Base-by-base conservation (phyloP, 2,113 vertebrate genomes). In the Malurus alboscapulatus region DNA sequence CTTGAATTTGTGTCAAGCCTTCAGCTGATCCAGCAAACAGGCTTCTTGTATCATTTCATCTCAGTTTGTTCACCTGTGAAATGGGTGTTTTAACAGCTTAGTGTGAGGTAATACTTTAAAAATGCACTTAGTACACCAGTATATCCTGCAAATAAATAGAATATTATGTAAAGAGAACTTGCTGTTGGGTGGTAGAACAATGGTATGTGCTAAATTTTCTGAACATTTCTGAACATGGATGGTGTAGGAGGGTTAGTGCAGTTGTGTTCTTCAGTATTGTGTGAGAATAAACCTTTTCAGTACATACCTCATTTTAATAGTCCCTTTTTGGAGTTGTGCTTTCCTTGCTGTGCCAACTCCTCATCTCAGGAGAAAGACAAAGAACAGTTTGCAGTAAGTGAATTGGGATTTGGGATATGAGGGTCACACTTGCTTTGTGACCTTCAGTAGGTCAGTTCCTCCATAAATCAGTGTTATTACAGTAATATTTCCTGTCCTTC, bases 401-500 rank as follows among this genome's bases (percentile, higher is more conserved):
- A 44, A 2, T 55, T 93, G 83, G 48, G 59, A 88, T 90, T 88
- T 0, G 0, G 40, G 69, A 94, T 57, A 90, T 48, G 1, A 1
- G 62, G 77, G 63, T 94, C 91, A 79, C 72, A 25, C 51, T 94
- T 85, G 71, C 78, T 94, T 81, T 74, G 44, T 88, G 79, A 86
- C 93, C 90, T 94, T 79, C 51, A 63, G 24, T 69, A 85, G 93
- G 93, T 95, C 87, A 80, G 63, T 95, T 90, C 75, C 59, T 91
- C 59, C 78, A 66, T 94, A 92, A 89, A 92, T 96, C 91, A 87
- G 77, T 45, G 29, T 95, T 92, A 95, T 88, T 89, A 90, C 89
- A 79, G 82, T 94, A 94, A 91, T 96, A 88, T 91, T 94, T 96
- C 87, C 89, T 73, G 58, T 85, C 82, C 93, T 89, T 89, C 84